Evolutionary conservation across 2,797 vertebrate species (phyloP), one percentile per base, ranked within the genome.

Genomic region (Enteromius trimaculatus): DNA sequence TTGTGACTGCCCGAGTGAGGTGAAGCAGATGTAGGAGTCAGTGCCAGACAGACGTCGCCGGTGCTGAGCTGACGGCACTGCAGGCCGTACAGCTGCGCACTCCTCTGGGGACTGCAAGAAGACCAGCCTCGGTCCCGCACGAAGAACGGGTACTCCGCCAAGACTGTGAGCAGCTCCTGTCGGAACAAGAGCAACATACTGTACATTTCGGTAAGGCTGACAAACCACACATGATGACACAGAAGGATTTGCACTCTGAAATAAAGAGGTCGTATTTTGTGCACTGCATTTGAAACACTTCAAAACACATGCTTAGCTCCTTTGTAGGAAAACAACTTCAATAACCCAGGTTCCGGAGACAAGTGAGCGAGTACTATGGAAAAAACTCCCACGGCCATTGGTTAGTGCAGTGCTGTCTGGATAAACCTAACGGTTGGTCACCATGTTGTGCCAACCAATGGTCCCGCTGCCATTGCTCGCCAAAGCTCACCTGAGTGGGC

Each of bases 141-240:
- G 86, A 96, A 96, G 90, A 96, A 96, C 0, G 95, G 95, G 87
- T 95, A 96, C 93, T 96, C 95, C 86, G 93, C 93, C 92, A 96
- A 92, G 88, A 96, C 95, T 86, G 94, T 95, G 88, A 96, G 92
- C 88, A 94, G 89, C 94, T 96, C 95, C 95, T 96, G 88, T n/a
- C 72, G 5, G 86, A 72, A 89, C 42, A 47, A 82, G 84, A 34
- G 17, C 31, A 47, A 16, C 44, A 47, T 47, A 16, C 8, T 39
- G 4, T 17, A 62, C 4, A 66, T 34, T 8, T n/a, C 6, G 1
- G 51, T 79, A 29, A 72, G 58, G 62, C 31, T 29, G 60, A 26
- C 0, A 64, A 29, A 14, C 13, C 13, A 2, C 58, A 13, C 10
- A 21, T 26, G 1, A 51, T 4, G n/a, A 65, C 23, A n/a, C 55